Conservation (phyloP, 2,797 vertebrate genomes). For the Falco concolor region DNA sequence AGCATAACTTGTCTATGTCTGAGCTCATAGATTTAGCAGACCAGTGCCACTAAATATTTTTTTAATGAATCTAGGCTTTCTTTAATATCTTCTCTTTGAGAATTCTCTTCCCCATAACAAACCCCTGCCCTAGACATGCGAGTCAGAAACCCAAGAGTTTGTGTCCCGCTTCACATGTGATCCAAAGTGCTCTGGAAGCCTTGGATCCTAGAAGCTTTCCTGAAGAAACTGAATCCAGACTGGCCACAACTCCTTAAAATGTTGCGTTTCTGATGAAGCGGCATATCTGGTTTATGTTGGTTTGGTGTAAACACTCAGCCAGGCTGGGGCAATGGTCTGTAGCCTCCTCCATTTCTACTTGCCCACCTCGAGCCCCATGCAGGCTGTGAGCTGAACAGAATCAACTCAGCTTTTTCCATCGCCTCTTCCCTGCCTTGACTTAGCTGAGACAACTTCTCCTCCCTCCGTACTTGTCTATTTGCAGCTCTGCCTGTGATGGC, state of each 20-base stretch:
- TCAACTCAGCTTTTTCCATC: rapidly evolving
- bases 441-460: neutral
- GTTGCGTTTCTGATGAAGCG: neutral
- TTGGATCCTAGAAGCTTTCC: neutral
- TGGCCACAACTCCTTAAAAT: neutral
- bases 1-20: neutral
- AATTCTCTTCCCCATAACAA: neutral
- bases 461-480: neutral
- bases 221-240: neutral
- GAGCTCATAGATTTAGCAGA: neutral
- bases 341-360: neutral
- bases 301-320: neutral
- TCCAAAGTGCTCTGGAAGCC: neutral
- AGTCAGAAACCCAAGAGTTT: neutral
- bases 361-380: rapidly evolving
- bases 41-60: neutral
- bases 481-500: neutral
- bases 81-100: neutral
- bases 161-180: neutral
- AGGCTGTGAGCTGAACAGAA: neutral
- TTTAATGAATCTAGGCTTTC: neutral
- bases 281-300: rapidly evolving
- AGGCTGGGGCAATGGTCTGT: neutral
- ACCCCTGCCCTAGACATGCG: rapidly evolving
- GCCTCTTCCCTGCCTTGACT: neutral